Percentiles rank a stretch among this genome's conserved stretches.
phyloP scores from a whole-genome alignment of 2,113 vertebrate genomes.

The Gorsachius goisagi region DNA sequence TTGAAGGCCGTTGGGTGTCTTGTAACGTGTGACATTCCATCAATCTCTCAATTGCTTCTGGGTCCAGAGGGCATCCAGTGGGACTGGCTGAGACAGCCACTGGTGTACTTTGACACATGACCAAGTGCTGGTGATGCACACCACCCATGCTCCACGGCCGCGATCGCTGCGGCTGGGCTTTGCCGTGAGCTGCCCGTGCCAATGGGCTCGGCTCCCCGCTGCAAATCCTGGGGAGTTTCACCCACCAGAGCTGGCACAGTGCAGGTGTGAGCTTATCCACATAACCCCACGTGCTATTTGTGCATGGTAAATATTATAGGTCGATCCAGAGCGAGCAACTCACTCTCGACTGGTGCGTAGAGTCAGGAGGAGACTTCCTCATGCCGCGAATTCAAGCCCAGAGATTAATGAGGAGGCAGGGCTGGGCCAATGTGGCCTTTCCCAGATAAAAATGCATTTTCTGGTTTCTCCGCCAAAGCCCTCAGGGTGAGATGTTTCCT shows the following conservation, averaged over 20 bases:
- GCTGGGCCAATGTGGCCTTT: background rate
- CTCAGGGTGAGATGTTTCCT: background rate
- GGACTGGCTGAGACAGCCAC: background rate
- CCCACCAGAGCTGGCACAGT: rapidly evolving
- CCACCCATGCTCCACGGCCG: rapidly evolving
- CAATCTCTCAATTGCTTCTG: background rate
- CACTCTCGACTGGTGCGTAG: rapidly evolving
- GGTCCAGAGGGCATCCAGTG: slow-evolving; percentile 28
- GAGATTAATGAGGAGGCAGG: background rate
- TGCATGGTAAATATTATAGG: background rate
- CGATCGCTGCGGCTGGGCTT: background rate
- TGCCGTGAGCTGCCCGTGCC: rapidly evolving
- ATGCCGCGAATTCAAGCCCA: background rate
- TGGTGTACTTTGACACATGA: background rate
- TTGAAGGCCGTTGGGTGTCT: background rate
- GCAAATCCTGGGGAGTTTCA: background rate
- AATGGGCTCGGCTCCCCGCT: rapidly evolving
- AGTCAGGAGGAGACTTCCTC: background rate
- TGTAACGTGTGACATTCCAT: background rate
- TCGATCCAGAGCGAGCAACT: rapidly evolving
- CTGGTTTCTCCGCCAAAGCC: background rate
- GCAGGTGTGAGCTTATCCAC: rapidly evolving
- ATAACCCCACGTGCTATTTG: rapidly evolving
- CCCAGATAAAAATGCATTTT: background rate
- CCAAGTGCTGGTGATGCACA: background rate